phyloP scores from a whole-genome alignment of 2,888 invertebrate species.

The Adela reaumurella region DNA sequence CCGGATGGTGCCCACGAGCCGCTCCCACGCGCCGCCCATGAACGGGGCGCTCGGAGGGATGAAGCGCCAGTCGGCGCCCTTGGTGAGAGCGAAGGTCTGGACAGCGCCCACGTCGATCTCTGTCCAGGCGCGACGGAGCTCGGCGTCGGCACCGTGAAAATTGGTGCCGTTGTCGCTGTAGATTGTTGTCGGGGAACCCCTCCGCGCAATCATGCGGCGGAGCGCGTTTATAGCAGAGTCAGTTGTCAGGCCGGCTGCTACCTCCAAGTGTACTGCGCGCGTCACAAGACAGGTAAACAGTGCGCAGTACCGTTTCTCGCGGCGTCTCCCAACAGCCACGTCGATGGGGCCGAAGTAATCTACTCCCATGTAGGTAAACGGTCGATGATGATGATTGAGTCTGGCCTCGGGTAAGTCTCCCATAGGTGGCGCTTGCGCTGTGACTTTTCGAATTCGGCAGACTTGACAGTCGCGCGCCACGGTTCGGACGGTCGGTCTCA shows the following conservation, averaged over 20 bases:
- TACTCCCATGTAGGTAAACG: slow-evolving; percentile 2
- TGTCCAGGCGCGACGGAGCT: slow-evolving; percentile 1
- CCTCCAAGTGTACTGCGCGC: slow-evolving; percentile 1
- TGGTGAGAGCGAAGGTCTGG: neutral
- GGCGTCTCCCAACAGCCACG: slow-evolving; percentile 2
- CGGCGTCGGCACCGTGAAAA: slow-evolving; percentile 1
- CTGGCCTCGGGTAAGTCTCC: slow-evolving; percentile 7
- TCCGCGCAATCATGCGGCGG: slow-evolving; percentile 1
- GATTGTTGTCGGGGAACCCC: neutral
- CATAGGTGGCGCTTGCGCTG: slow-evolving; percentile 3
- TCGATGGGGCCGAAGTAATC: slow-evolving; percentile 4
- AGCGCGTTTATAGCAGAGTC: neutral
- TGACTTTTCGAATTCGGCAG: slow-evolving; percentile 2
- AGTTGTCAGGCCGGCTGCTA: neutral
- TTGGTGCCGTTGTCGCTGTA: slow-evolving; percentile 3
- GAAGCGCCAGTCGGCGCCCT: slow-evolving; percentile 1
- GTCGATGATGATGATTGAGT: neutral
- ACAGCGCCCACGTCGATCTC: neutral
- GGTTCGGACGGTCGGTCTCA: slow-evolving; percentile 5
- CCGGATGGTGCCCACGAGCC: neutral
- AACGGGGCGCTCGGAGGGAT: slow-evolving; percentile 1
- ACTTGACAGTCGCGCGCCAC: neutral
- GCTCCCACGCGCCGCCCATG: neutral
- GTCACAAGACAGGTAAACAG: slow-evolving; percentile 2
- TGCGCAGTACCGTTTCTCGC: slow-evolving; percentile 1